Base-by-base conservation (phyloP, 2,113 vertebrate genomes). In the Semicossyphus pulcher region DNA sequence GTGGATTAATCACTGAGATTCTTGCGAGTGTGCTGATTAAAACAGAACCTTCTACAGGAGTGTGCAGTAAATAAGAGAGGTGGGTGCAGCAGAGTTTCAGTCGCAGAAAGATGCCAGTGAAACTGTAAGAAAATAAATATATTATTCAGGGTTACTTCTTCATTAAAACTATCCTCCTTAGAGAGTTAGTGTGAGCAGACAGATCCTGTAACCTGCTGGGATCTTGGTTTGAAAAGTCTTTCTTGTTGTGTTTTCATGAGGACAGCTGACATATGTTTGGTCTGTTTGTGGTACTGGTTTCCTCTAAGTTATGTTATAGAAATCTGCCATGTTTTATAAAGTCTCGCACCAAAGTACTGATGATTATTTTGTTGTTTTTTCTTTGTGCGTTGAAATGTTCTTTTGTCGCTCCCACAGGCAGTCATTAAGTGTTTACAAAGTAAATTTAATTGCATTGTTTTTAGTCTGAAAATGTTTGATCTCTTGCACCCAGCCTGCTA, bases 1-100 rank as follows among this genome's bases (percentile, higher is more conserved):
- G 21, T 32, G 63, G 76, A 68, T 78, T 85, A 60, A 74, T 77
- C 2, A 41, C 31, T 48, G 4, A 54, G 21, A 52, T 73, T 65
- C n/a, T 39, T 49, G 14, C 20, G 20, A 31, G 16, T 58, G 20
- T 59, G 47, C 56, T 51, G 29, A 44, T 14, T 2, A 36, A 45
- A 72, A 63, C 44, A 42, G 66, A 73, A 42, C 34, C 16, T 32
- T 53, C 9, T 29, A 10, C 5, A 32, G 20, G 20, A 71, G 39
- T 32, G 39, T 14, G 47, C 34, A 47, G 25, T 39, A 20, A 44
- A 62, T 20, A 11, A 28, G 39, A 67, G 18, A 48, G 28, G 36
- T 3, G n/a, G n/a, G 12, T 41, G 41, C 34, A 47, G 41, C 37
- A 28, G 63, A 12, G 3, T 48, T 56, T 69, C 2, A 5, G 9